Base-by-base conservation (phyloP, 92 coral and sea anemone genomes). In the Paramuricea clavata region DNA sequence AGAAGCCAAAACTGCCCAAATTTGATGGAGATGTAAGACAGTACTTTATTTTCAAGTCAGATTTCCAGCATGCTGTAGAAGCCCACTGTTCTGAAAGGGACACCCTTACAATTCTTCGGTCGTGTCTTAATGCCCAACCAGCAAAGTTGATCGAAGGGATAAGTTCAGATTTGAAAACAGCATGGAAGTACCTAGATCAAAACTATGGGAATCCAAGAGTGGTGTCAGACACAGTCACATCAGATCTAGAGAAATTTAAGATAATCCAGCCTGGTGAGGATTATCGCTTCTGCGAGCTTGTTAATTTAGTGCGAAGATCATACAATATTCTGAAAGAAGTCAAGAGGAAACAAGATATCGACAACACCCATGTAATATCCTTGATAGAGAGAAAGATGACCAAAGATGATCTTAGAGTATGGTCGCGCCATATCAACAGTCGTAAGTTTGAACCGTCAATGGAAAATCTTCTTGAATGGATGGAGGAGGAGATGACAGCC, bases 191-290 rank as follows among this genome's bases (percentile, higher is more conserved):
- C 50, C 69, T 84, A 11, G 82, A 84, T 49, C 62, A 56, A 12
- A 71, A 78, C 10, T 89, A 90, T 34, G 92, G 89, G 0, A 87
- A 79, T 39, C 87, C 84, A 47, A 16, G 90, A 31, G 86, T 71
- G 41, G 88, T 90, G 5, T 81, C 93, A 5, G 90, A 87, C 65
- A 90, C 90, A 0, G 57, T 90, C 73, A 91, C 92, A n/a, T 65
- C 89, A 36, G 93, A 89, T 49, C 7, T 79, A 43, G 89, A 80
- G 21, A 71, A 74, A 47, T 90, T 90, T 26, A 86, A 81, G 26
- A 65, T 83, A 4, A 13, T 86, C 0, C 83, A 75, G 17, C 43
- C 35, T 0, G 90, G 85, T 3, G 87, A 90, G 19, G 90, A 90
- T 39, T 72, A 76, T 22, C 39, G 93, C 22, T 90, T 90, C 49